Conservation (phyloP, 2,797 vertebrate genomes). For the Tinamus major region DNA sequence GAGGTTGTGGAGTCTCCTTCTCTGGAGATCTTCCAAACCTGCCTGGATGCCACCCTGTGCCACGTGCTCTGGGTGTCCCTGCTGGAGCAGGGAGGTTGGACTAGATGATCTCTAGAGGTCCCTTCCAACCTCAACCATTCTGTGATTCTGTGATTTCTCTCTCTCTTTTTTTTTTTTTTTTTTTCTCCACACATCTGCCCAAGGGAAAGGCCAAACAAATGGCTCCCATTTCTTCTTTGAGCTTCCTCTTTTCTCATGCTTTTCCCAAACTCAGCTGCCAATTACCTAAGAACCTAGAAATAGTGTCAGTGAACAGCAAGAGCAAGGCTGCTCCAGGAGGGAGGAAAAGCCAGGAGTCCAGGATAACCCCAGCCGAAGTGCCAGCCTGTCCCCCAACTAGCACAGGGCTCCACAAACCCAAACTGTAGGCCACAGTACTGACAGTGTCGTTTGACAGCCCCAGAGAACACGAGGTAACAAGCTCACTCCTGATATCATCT, state of each 20-base stretch:
- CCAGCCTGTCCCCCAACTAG: neutral
- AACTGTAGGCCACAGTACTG: neutral
- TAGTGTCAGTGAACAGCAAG: neutral
- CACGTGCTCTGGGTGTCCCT: too few species aligned
- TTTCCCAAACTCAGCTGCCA: neutral
- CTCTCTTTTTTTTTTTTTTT: neutral
- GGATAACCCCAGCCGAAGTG: neutral
- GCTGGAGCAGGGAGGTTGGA: too few species aligned
- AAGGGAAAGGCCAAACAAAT: neutral
- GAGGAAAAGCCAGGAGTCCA: neutral
- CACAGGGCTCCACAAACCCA: neutral
- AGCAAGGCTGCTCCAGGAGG: neutral
- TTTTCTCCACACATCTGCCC: neutral
- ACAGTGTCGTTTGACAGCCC: neutral
- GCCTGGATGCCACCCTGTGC: too few species aligned
- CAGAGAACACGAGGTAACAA: neutral
- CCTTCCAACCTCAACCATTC: too few species aligned
- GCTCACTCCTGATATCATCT: fast-evolving
- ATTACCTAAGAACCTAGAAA: neutral
- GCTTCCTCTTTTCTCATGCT: neutral
- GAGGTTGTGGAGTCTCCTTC: too few species aligned
- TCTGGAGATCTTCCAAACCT: too few species aligned
- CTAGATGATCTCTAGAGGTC: too few species aligned
- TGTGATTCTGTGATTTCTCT: neutral
- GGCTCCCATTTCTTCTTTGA: neutral